Conservation (phyloP, 2,888 invertebrate genomes). For the Steinernema carpocapsae region DNA sequence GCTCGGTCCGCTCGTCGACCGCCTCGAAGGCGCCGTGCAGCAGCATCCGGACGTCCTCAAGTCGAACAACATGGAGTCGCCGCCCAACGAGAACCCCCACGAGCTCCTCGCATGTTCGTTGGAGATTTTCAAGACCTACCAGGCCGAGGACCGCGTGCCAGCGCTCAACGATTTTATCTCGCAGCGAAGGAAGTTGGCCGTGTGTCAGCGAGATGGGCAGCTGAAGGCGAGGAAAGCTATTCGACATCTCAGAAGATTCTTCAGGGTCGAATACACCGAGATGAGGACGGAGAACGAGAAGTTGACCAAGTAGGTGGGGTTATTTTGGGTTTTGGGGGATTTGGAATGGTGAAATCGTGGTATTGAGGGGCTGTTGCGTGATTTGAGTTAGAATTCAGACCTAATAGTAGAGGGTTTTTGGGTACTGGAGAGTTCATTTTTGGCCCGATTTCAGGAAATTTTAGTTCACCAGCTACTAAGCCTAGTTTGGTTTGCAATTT, state of each 20-base stretch:
- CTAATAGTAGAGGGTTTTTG: too few species aligned
- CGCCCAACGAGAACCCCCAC: conserved; percentile 40
- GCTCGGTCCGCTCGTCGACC: conserved; percentile 36
- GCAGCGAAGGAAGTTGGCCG: conserved; percentile 38
- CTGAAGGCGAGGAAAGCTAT: conserved; percentile 34
- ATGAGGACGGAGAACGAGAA: conserved; percentile 37
- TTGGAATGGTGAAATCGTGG: too few species aligned
- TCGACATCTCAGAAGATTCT: conserved; percentile 39
- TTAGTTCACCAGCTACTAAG: too few species aligned
- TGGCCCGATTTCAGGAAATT: too few species aligned
- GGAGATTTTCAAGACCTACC: conserved; percentile 37
- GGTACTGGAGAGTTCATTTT: too few species aligned
- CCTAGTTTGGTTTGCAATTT: too few species aligned
- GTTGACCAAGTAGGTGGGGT: conserved; percentile 41
- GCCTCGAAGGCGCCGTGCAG: conserved; percentile 37
- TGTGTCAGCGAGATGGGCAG: conserved; percentile 37
- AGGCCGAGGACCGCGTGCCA: neutral
- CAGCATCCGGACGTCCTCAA: conserved; percentile 39
- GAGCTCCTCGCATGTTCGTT: conserved; percentile 43
- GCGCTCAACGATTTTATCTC: conserved; percentile 35
- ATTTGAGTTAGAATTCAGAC: too few species aligned
- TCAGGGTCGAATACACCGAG: conserved; percentile 37
- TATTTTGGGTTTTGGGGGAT: too few species aligned
- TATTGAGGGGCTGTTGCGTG: too few species aligned
- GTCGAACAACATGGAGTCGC: conserved; percentile 34